phyloP scores from a whole-genome alignment of 2,113 vertebrate genomes.

The Campylomormyrus tamandua region DNA sequence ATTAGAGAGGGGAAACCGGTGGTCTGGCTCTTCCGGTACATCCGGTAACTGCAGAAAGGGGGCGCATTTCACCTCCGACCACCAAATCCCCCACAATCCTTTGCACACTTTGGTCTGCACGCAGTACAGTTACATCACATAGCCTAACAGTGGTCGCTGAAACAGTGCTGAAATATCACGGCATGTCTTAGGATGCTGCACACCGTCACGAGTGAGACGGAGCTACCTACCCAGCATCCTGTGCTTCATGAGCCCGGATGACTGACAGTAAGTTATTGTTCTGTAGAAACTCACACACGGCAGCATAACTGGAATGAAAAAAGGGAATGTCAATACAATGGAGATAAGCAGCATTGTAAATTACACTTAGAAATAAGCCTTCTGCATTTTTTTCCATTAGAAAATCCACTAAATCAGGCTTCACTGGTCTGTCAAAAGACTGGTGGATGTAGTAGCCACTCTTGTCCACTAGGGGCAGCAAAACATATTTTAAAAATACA shows the following conservation, averaged over 20 bases:
- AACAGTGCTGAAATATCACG: neutral
- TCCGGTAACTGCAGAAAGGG: constrained; percentile 58
- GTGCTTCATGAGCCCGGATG: constrained; percentile 97
- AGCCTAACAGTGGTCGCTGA: neutral
- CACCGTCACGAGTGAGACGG: neutral
- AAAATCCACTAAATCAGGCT: neutral
- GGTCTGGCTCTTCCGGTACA: constrained; percentile 75
- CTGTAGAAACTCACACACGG: constrained; percentile 98
- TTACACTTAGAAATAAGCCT: neutral
- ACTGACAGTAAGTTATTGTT: constrained; percentile 99
- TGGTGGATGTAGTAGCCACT: neutral
- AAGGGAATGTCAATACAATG: neutral
- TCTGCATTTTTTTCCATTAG: neutral
- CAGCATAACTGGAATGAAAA: constrained; percentile 77
- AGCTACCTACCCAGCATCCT: constrained; percentile 86
- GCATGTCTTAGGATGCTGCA: neutral
- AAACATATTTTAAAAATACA: neutral
- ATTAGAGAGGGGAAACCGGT: constrained; percentile 74
- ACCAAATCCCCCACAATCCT: neutral
- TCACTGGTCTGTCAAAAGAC: neutral
- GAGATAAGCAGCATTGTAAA: neutral
- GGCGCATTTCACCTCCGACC: neutral
- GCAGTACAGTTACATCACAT: neutral
- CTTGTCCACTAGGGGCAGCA: neutral
- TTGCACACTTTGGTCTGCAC: neutral